phyloP scores from a whole-genome alignment of 2,113 vertebrate species.

The Actinemys pallida region DNA sequence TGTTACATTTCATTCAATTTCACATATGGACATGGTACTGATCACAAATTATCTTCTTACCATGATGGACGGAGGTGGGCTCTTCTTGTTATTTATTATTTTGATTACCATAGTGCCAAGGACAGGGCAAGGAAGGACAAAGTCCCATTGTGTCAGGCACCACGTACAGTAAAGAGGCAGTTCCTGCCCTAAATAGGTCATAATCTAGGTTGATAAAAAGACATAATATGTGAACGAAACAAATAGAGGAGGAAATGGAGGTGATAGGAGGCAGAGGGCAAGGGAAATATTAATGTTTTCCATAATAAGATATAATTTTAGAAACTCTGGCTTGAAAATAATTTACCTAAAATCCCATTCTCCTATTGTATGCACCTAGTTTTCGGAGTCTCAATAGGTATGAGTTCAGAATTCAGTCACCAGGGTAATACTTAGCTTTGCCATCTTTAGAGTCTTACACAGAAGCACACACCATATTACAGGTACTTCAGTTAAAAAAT shows the following conservation, averaged over 20 bases:
- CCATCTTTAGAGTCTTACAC: background rate
- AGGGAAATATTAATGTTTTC: background rate
- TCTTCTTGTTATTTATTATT: background rate
- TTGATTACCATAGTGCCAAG: background rate
- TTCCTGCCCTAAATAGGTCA: no score
- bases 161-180: no score
- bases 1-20: background rate
- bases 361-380: background rate
- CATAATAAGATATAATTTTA: background rate
- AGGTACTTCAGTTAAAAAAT: no score
- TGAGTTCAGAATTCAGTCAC: background rate
- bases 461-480: background rate
- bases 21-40: background rate
- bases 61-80: background rate
- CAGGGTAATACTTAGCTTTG: rapidly evolving
- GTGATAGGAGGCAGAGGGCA: background rate
- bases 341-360: background rate
- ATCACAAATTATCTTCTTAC: background rate
- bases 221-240: no score
- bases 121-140: background rate
- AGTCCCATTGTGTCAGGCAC: no score
- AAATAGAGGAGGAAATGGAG: background rate
- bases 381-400: background rate
- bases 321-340: background rate
- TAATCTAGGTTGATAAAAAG: no score